Conservation (phyloP, 2,888 invertebrate genomes). For the Thymelicus lineola region DNA sequence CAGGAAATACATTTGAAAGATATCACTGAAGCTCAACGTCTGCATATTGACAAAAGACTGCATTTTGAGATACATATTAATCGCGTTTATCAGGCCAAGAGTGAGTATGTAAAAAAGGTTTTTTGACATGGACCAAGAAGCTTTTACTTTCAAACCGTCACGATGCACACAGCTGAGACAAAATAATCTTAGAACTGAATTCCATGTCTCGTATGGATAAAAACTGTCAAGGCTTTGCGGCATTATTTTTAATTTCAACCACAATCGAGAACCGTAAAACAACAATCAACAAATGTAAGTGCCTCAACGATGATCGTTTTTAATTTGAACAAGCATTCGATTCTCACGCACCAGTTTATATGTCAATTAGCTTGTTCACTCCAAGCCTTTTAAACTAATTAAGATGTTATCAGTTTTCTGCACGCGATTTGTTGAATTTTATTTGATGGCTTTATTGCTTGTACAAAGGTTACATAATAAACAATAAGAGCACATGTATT, state of each 20-base stretch:
- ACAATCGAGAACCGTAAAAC: background rate
- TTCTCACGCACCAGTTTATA: background rate
- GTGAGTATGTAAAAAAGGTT: constrained; percentile 5
- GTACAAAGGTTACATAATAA: too few species aligned
- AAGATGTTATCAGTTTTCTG: background rate
- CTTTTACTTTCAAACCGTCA: constrained; percentile 20
- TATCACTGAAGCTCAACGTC: constrained; percentile 33
- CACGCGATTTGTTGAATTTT: background rate
- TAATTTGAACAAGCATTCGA: background rate
- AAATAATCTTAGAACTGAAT: constrained; percentile 32
- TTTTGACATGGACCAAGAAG: constrained; percentile 24
- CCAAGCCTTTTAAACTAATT: background rate
- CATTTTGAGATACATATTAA: constrained; percentile 29
- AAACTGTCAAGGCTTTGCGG: constrained; percentile 16
- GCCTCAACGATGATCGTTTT: background rate
- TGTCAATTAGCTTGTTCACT: background rate
- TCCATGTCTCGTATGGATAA: constrained; percentile 20
- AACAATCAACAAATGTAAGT: too few species aligned
- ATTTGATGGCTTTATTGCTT: background rate
- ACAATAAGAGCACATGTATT: too few species aligned
- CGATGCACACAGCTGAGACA: constrained; percentile 33
- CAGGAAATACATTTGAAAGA: constrained; percentile 33
- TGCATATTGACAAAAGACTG: background rate
- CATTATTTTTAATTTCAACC: background rate
- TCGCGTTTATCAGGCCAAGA: constrained; percentile 9